Percentiles rank a stretch among this genome's conserved stretches.
These are phyloP conservation scores for Salvelinus sp. DNA, from an alignment of 2,113 vertebrate species.

Conservation along the genomic window DNA sequence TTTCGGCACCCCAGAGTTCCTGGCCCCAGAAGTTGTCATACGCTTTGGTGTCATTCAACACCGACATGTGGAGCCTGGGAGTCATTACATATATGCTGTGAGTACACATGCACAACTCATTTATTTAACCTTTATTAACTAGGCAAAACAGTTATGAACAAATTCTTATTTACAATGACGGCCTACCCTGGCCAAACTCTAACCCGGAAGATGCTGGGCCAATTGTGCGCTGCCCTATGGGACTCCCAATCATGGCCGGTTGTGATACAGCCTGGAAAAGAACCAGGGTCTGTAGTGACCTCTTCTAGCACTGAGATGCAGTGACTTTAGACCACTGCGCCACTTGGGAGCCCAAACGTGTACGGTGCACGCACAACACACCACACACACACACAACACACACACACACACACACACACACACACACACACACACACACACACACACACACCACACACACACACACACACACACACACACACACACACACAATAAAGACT, in stretches of 20 bases:
- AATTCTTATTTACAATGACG: too few relatives aligned
- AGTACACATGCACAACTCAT: conserved; percentile 56
- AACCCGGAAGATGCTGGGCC: too few relatives aligned
- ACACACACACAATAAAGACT: neutral
- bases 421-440: neutral
- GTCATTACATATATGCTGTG: conserved; percentile 98
- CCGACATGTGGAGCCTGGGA: conserved; percentile 98
- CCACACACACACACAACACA: neutral
- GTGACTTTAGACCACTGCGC: too few relatives aligned
- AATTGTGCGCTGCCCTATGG: too few relatives aligned
- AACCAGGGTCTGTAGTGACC: too few relatives aligned
- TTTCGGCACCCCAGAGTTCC: conserved; percentile 97
- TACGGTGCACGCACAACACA: neutral
- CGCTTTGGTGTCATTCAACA: conserved; percentile 94
- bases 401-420: neutral
- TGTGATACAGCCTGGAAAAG: too few relatives aligned
- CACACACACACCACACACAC: neutral
- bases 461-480: too few relatives aligned
- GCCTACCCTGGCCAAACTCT: too few relatives aligned
- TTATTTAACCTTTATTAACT: neutral
- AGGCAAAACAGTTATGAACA: neutral
- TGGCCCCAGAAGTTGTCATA: conserved; percentile 95
- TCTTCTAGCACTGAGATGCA: too few relatives aligned
- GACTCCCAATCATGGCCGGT: too few relatives aligned
- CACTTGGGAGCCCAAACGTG: too few relatives aligned